Base-by-base conservation (phyloP, 2,888 invertebrate species). In the Scaptomyza reducta region DNA sequence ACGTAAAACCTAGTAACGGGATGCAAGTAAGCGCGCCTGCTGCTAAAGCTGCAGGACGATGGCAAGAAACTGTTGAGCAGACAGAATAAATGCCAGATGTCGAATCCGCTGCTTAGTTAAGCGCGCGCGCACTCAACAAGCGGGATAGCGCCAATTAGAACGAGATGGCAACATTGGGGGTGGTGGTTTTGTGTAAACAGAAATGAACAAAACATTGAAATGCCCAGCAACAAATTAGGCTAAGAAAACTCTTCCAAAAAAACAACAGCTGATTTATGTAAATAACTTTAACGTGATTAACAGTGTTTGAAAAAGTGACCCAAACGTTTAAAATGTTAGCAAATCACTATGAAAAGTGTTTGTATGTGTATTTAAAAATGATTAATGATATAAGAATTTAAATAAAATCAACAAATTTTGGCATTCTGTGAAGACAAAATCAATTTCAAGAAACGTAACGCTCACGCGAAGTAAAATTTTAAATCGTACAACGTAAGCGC, bases 41-140 rank as follows among this genome's bases (percentile, higher is more conserved):
- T 77, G 73, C 70, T 69, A 64, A 22, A 61, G 31, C 61, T 70
- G 71, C 67, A 71, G 80, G 73, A 75, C 66, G 71, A 62, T 74
- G 70, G 46, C 70, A 70, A 76, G 73, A 78, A 84, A 78, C 84
- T 80, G 84, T 80, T 80, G 74, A 83, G 63, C 75, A 33, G 44
- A 61, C 46, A 53, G 60, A 55, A 70, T 49, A 40, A 61, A 59
- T 49, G 11, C 27, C 68, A 54, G 33, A 40, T 51, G 22, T 61
- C 47, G 27, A 40, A 33, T 49, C 45, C 44, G 41, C 41, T 46
- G 62, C 55, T 71, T 42, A 58, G 56, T 70, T 70, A 42, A 62
- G 73, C 70, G 73, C 74, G 61, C 66, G 74, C 74, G 75, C 75
- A 74, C 55, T 66, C 47, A 44, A 49, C 58, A 47, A 70, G 33